Conservation (phyloP, 2,797 vertebrate species). For the Microhierax caerulescens region DNA sequence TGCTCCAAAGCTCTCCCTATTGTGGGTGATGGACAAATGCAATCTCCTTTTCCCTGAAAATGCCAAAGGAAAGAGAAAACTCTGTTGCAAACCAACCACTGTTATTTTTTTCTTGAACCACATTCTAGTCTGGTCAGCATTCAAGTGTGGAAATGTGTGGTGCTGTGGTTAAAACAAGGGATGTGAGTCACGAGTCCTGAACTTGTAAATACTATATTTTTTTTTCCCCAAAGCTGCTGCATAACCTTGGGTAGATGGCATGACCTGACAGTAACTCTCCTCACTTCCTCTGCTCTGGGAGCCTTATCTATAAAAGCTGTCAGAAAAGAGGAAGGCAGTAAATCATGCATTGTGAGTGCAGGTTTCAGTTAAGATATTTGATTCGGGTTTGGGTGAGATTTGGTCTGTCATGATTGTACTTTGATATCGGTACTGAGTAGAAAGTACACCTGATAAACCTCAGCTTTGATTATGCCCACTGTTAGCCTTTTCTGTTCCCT, state of each 20-base stretch:
- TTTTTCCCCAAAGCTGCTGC: not conserved
- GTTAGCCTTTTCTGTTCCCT: not conserved
- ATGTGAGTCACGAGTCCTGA: conserved; percentile 37
- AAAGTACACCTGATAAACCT: not conserved
- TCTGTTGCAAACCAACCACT: not conserved
- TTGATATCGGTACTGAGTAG: not conserved
- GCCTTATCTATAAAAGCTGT: not conserved
- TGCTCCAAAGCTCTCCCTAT: not conserved
- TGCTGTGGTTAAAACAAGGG: conserved; percentile 45
- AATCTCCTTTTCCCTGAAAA: not conserved
- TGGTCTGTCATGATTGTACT: not conserved
- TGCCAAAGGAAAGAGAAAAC: not conserved
- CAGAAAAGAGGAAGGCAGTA: not conserved
- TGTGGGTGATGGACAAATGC: not conserved
- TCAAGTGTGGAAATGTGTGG: conserved; percentile 32
- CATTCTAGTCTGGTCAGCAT: conserved; percentile 40
- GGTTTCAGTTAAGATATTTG: not conserved
- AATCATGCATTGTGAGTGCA: not conserved
- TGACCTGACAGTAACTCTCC: not conserved
- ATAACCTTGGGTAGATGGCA: not conserved
- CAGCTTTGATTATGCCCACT: not conserved
- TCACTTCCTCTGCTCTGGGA: not conserved
- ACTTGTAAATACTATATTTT: not conserved
- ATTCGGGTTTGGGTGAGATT: not conserved
- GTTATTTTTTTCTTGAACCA: not conserved